Evolutionary conservation across 2,113 vertebrate species (phyloP), one percentile per base, ranked within the genome.

Genomic region (Cebus imitator): DNA sequence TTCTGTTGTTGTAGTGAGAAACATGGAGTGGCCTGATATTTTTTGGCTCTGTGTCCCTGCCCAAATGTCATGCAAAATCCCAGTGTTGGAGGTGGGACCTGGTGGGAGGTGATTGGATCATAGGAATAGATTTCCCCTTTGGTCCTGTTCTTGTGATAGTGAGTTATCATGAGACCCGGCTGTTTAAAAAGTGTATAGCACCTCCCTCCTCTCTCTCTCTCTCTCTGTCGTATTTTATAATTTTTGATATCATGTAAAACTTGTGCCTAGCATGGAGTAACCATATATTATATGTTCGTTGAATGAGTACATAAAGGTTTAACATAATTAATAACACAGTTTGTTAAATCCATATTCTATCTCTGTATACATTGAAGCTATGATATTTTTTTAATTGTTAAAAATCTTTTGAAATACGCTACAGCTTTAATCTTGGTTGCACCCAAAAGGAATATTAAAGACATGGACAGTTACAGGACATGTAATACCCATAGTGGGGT

Each of bases 391-490:
- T 70, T 75, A 76, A 50, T 11, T 72, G 43, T 70, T 76, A 57
- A 10, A 27, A 91, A 45, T 81, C 9, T 43, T 78, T 43, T 78
- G 48, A 85, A 90, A 79, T 66, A 32, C 1, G 52, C 0, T 64
- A 0, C 85, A 97, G 43, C 91, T 50, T 93, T 90, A 94, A 73
- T 73, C 93, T 78, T 85, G 18, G 11, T 68, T 83, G 55, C 43
- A 81, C 17, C 61, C 35, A 95, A 90, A 82, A 94, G 79, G 97
- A 96, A 78, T 6, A 72, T 97, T 79, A 75, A 96, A 72, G 5
- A 89, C 95, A 94, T 87, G 91, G 6, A 90, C 82, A 98, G 98
- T 97, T 98, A 97, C 81, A 97, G 98, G 95, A 96, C 87, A 90
- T 84, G 90, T 97, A 97, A 87, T 88, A 84, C 16, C 45, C n/a